Evolutionary conservation across 2,113 vertebrate genomes (phyloP), one percentile per base, ranked within the genome.

Genomic region (Polypterus senegalus): DNA sequence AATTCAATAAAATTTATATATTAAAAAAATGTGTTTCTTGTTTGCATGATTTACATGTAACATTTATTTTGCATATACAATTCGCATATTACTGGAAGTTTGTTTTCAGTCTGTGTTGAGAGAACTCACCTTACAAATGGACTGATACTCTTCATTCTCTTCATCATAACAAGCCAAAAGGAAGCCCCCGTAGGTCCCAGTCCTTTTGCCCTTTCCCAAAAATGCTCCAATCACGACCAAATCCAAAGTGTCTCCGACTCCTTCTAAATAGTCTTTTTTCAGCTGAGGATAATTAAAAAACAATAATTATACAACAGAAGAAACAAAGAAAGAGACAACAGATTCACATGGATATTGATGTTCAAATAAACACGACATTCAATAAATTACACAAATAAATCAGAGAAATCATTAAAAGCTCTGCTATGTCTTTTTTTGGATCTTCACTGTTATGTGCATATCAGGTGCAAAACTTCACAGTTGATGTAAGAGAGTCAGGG

Each of bases 261-360:
- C 90, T 0, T 94, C 90, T 58, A 96, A 81, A 68, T 94, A 94
- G 67, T 96, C 92, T 74, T 96, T 96, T 75, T 96, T 96, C 66
- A 96, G 65, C 92, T 96, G 71, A 0, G 3, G n/a, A 44, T 9
- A 3, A 6, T 9, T 6, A 5, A 54, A 5, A 56, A 2, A 27
- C 27, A 27, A 27, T 27, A 27, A 27, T 27, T 27, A 27, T 27
- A 44, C n/a, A 47, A 7, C 7, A 45, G 6, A 7, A 4, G 11
- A 47, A 10, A n/a, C 46, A 8, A 44, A 3, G 57, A 47, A 6
- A 46, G 6, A 8, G 44, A 3, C 27, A 47, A n/a, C 5, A 9
- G 45, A 8, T 44, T 5, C 4, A 46, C 2, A 9, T 8, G 11
- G 57, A 47, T 27, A 27, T 45, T 47, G 44, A 10, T 27, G 27